phyloP scores from a whole-genome alignment of 2,888 invertebrate genomes.

The Pristionchus entomophagus region DNA sequence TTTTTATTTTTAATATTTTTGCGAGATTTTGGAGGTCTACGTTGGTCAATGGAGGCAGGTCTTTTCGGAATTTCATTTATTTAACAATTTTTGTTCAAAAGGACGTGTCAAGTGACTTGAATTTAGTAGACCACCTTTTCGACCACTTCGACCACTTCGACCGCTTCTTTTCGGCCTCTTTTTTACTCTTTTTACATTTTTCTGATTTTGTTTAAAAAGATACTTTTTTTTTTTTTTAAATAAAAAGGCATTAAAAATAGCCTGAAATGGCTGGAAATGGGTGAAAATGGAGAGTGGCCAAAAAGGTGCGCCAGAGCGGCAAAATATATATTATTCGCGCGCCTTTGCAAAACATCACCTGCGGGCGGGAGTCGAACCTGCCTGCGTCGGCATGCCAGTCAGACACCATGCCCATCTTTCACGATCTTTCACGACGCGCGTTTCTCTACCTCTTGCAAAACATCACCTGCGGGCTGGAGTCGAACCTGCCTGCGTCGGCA shows the following conservation, averaged over 20 bases:
- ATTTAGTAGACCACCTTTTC: neutral
- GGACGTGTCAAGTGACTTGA: neutral
- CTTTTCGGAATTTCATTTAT: neutral
- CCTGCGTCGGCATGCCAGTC: too few relatives aligned
- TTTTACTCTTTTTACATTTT: neutral
- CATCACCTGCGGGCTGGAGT: too few relatives aligned
- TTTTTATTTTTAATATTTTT: neutral
- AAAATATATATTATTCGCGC: neutral
- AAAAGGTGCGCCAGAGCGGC: too few relatives aligned
- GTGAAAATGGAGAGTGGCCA: neutral
- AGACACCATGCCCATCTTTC: too few relatives aligned
- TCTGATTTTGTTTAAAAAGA: neutral
- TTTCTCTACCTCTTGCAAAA: too few relatives aligned
- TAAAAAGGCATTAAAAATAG: neutral
- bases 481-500: too few relatives aligned
- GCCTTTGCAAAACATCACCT: neutral
- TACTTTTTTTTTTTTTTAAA: too few relatives aligned
- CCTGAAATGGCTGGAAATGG: neutral
- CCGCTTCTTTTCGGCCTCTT: too few relatives aligned
- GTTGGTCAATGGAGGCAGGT: constrained; percentile 31
- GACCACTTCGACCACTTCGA: too few relatives aligned
- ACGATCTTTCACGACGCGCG: too few relatives aligned
- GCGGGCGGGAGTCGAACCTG: too few relatives aligned
- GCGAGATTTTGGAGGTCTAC: neutral
- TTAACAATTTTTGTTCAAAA: neutral